Conservation (phyloP, 2,113 vertebrate species). For the Cyphomyrus plagiostoma region DNA sequence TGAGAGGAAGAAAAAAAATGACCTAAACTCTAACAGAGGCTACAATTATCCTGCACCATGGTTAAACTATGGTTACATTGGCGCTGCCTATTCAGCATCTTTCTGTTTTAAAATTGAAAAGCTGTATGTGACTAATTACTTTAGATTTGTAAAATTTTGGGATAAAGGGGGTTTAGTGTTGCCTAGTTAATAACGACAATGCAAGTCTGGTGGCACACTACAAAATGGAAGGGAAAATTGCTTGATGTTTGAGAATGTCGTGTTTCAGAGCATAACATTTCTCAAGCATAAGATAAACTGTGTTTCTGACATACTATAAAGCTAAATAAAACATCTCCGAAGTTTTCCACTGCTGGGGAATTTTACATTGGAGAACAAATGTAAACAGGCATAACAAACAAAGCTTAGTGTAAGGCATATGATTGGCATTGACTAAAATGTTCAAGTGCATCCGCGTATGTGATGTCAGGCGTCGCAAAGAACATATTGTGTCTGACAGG, state of each 20-base stretch:
- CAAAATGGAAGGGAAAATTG: background rate
- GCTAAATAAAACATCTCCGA: slow-evolving; percentile 5
- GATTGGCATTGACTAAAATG: background rate
- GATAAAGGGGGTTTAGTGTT: background rate
- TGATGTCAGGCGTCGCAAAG: background rate
- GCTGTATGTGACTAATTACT: background rate
- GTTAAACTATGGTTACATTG: background rate
- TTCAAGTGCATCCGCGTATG: background rate
- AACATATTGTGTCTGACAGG: background rate
- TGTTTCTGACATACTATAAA: background rate
- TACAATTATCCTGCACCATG: background rate
- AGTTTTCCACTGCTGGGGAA: background rate
- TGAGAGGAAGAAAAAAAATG: background rate
- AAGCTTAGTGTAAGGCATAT: background rate
- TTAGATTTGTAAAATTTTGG: background rate
- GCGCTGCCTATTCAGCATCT: background rate
- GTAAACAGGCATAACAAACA: background rate
- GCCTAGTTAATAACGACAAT: background rate
- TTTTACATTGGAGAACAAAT: background rate
- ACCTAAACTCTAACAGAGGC: background rate
- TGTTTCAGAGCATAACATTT: background rate
- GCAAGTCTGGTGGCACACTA: background rate
- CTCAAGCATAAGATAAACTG: slow-evolving; percentile 13
- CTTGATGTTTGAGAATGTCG: background rate
- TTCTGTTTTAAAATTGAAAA: background rate